These are phyloP conservation scores for Argyrosomus japonicus DNA, from an alignment of 2,113 vertebrate species.

Conservation along the genomic window DNA sequence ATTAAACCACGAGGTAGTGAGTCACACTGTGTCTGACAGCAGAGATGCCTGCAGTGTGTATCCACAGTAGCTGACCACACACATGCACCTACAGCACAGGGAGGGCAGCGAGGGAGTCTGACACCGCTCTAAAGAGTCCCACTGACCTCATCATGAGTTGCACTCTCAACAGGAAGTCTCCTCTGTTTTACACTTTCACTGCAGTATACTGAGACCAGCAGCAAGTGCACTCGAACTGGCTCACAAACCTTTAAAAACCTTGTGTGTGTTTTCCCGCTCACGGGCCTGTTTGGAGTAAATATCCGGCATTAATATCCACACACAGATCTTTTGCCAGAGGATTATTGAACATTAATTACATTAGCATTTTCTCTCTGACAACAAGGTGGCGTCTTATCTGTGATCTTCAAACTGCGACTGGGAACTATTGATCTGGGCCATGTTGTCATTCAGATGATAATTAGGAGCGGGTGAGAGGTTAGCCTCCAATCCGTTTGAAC, in stretches of 20 bases:
- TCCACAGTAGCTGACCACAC: conserved; percentile 16
- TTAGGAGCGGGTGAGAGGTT: conserved; percentile 92
- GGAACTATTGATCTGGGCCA: conserved; percentile 95
- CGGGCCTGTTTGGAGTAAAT: conserved; percentile 67
- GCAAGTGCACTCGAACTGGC: not conserved
- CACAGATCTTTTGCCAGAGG: conserved; percentile 66
- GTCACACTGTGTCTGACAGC: conserved; percentile 25
- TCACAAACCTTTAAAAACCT: conserved; percentile 1
- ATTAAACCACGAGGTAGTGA: conserved; percentile 8
- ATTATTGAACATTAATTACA: conserved; percentile 83
- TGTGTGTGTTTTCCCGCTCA: conserved; percentile 13
- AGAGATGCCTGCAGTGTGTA: conserved; percentile 36
- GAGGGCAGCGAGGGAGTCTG: conserved; percentile 30
- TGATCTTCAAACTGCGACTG: conserved; percentile 92
- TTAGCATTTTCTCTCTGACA: conserved; percentile 83
- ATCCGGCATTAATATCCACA: conserved; percentile 64
- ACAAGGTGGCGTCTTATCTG: conserved; percentile 91
- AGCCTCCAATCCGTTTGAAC: conserved; percentile 91
- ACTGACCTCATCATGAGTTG: conserved; percentile 60
- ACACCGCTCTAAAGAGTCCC: conserved; percentile 55
- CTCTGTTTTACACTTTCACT: conserved; percentile 34
- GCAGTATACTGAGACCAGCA: not conserved
- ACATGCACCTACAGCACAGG: conserved; percentile 32
- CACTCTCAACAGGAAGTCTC: conserved; percentile 59
- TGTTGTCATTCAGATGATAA: conserved; percentile 99